Base-by-base conservation (phyloP, 23 tunicate species). In the Halocynthia roretzi region DNA sequence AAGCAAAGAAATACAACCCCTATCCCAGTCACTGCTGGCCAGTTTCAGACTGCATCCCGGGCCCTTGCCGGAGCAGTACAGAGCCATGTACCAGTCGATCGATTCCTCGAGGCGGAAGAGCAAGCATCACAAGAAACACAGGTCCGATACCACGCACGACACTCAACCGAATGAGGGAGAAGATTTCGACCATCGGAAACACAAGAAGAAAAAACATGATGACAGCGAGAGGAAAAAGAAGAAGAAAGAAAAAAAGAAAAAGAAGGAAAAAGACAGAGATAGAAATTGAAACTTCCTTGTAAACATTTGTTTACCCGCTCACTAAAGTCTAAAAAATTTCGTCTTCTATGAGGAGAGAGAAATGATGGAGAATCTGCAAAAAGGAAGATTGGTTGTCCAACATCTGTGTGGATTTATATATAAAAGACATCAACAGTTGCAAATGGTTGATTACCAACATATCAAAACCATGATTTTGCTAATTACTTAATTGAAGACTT, bases 11-110 rank as follows among this genome's bases (percentile, higher is more conserved):
- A 91, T 91, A 44, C 87, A 81, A 61, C 85, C 83, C 50, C 57
- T 91, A 17, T 71, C 90, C 9, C 66, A 81, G 8, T 73, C 76
- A n/a, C 62, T 85, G 18, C 75, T 85, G 77, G 62, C 89, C 5
- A 84, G 92, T 53, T 91, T 91, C 67, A 81, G 97, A 31, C 75
- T 91, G 68, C 90, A 85, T 76, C 90, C 97, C 19, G 97, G 90
- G 0, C 87, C 90, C 0, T 52, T 91, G 50, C 97, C 97, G 31
- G 97, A 91, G 9, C 83, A 91, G 56, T 80, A 78, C 53, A 55
- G 95, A 53, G 80, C 95, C 21, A 18, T 78, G n/a, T 81, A 91
- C 63, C 88, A 84, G 48, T 83, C 82, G 51, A 75, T 56, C 54
- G 96, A 76, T 18, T 67, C 62, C 8, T 72, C 71, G 49, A 80